Conservation (phyloP, 2,113 vertebrate species). For the Galbula dea region DNA sequence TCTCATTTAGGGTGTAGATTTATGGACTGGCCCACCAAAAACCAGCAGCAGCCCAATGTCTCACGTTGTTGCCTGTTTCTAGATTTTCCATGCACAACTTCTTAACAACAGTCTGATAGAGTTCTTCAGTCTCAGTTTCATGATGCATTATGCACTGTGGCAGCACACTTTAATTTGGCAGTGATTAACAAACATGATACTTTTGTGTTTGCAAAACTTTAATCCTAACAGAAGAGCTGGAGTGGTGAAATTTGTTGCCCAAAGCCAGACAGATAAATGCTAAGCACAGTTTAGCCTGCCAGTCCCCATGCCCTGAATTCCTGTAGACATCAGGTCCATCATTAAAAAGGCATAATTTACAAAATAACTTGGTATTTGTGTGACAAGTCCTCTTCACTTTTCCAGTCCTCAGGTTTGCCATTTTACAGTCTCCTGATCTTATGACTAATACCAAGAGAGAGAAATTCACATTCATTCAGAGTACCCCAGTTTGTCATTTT, state of each 20-base stretch:
- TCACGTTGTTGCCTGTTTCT: not conserved
- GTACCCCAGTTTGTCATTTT: not conserved
- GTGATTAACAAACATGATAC: not conserved
- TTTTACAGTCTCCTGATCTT: not conserved
- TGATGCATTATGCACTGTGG: fast-evolving
- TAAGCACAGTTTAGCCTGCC: not conserved
- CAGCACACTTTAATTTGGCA: not conserved
- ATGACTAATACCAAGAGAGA: not conserved
- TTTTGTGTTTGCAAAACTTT: not conserved
- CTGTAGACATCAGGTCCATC: not conserved
- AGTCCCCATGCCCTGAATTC: not conserved
- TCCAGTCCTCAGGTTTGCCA: not conserved
- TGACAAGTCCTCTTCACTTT: not conserved
- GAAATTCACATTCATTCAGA: not conserved
- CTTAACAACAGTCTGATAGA: not conserved
- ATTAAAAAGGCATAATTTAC: not conserved
- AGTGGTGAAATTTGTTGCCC: not conserved
- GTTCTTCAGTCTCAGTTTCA: not conserved
- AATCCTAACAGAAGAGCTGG: not conserved
- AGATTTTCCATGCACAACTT: not conserved
- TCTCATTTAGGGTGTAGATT: not conserved
- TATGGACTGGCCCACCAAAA: not conserved
- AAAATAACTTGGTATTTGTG: not conserved
- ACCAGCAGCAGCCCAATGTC: not conserved
- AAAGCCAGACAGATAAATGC: not conserved